Conservation (phyloP, 2,113 vertebrate genomes). For the Megaleporinus macrocephalus region DNA sequence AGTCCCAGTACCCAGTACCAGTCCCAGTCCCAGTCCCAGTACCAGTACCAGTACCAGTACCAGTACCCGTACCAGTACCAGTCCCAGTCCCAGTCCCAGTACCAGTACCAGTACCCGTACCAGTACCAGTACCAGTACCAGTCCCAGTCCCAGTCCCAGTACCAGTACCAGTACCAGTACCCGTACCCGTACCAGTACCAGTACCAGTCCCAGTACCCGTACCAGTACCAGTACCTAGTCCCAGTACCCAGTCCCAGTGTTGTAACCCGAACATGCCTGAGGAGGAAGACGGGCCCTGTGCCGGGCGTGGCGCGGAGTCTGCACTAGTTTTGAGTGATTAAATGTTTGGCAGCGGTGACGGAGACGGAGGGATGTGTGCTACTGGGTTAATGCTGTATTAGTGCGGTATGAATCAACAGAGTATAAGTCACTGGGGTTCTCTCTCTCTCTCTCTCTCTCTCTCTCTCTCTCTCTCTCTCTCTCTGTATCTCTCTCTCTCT, state of each 20-base stretch:
- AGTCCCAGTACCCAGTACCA: too few species aligned
- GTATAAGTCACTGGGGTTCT: slow-evolving; percentile 59
- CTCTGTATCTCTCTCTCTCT: slow-evolving; percentile 25
- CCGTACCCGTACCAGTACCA: too few species aligned
- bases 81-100: too few species aligned
- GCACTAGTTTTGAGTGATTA: slow-evolving; percentile 17
- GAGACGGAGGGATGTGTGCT: slow-evolving; percentile 30
- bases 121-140: too few species aligned
- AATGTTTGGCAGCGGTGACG: background rate
- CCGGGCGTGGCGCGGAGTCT: background rate
- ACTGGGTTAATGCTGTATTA: slow-evolving; percentile 77
- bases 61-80: too few species aligned
- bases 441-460: slow-evolving; percentile 30
- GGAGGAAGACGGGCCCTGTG: background rate
- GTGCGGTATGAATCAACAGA: slow-evolving; percentile 58
- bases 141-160: too few species aligned
- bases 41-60: too few species aligned
- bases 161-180: too few species aligned
- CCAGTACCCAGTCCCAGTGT: background rate
- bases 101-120: too few species aligned
- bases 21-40: too few species aligned
- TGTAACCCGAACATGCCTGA: background rate
- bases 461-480: slow-evolving; percentile 4
- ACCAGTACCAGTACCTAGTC: background rate
- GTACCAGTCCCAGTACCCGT: too few species aligned